Evolutionary conservation across 2,797 vertebrate genomes (phyloP), one percentile per base, ranked within the genome.

Genomic region (Emydoidea blandingii): DNA sequence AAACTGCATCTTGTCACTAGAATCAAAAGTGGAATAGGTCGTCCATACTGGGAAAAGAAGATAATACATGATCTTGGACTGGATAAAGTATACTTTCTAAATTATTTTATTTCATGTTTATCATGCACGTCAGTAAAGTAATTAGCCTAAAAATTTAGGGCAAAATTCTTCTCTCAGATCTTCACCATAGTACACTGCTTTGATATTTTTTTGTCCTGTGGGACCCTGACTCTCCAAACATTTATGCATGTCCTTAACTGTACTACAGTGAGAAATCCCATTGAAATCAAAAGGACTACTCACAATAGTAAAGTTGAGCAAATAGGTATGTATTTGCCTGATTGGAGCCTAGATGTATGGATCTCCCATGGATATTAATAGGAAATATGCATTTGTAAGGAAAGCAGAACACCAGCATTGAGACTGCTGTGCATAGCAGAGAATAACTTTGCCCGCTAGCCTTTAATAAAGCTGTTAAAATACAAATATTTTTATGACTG

Each of bases 1-100:
- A 99, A 99, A 98, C 97, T 99, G 27, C 99, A 99, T 0, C 88
- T 99, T 87, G 90, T 99, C 91, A 99, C 99, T 1, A 98, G 99
- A 88, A 98, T 99, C 85, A 99, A 96, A 98, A 98, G 98, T 93
- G 97, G 96, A 14, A 79, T 97, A 84, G 93, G 99, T 34, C 98
- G 99, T 87, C 99, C 99, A 0, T 99, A 99, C 86, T 99, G 99
- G 99, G 99, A 99, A 97, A 99, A 99, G 96, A 98, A 99, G 25
- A 95, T 98, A 49, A 85, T 99, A 83, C 98, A 95, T 94, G 78
- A 97, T 92, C 98, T 99, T 31, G 99, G 99, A 18, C 98, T 99
- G 88, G 47, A 98, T 85, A 99, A 99, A 98, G 99, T 99, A 97
- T 54, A 91, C 25, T 83, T 31, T 12, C 53, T 81, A 47, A 56